Evolutionary conservation across 2,797 vertebrate species (phyloP), one percentile per base, ranked within the genome.

Genomic region (Microtus obscurus): DNA sequence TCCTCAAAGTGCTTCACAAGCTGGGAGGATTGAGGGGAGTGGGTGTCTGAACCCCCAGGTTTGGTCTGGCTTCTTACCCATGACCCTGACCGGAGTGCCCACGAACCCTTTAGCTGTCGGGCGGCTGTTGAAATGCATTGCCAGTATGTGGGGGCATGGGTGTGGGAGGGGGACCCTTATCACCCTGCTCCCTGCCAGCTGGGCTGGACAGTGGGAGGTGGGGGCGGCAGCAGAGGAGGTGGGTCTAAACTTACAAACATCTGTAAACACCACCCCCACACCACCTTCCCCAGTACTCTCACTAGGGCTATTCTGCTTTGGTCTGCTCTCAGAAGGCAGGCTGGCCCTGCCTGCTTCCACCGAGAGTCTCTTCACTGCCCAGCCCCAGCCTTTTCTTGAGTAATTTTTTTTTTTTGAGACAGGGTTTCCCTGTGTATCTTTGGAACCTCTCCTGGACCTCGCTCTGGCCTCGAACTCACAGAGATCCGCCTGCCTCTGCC

Each of bases 131-230:
- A 67, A 23, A 19, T 40, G 27, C 40, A 21, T 71, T 53, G 53
- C 21, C 4, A 23, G 63, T 71, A 6, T 25, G 9, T 23, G 21
- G 0, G n/a, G 51, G n/a, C n/a, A 1, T 13, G 19, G 31, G 1
- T 59, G 7, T 25, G 43, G 0, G 48, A 2, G 6, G 1, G 37
- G 0, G 25, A 29, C 2, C 43, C 86, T 82, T 23, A n/a, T 74
- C 67, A 74, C n/a, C 45, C 56, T 53, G 78, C 12, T 51, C 34
- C 37, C 87, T 31, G 34, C 40, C 56, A 48, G 51, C 81, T 21
- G 29, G 37, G 40, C 53, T 40, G 19, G 45, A 34, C 61, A 43
- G 59, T 27, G 9, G 48, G 40, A 34, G 51, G 40, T 8, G 10
- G 63, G 63, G 63, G 27, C 1, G 19, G 61, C 34, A 29, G 45